Evolutionary conservation across 37 sponge, comb jelly and placozoan species (phyloP), one percentile per base, ranked within the genome.

Genomic region (Petrosia ficiformis): DNA sequence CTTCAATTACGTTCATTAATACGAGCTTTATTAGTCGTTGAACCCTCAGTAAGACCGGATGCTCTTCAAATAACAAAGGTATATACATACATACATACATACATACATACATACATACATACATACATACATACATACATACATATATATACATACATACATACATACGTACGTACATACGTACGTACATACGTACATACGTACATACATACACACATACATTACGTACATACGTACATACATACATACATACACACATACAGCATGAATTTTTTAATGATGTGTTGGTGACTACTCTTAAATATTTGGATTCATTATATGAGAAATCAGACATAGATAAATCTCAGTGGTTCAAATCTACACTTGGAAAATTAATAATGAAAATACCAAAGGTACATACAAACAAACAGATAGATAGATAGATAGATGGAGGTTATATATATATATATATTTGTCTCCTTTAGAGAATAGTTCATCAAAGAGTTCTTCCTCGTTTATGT

Each of bases 311-410:
- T 48, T 74, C 43, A n/a, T 71, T 93, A 75, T 77, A 59, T 56
- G 79, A 93, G 77, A 86, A 79, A 54, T 44, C 67, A 28, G 87
- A 89, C 67, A 70, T 93, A 60, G 89, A 89, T 56, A 93, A 90
- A 36, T 90, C 91, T 19, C 91, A 90, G 74, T 93, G 85, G 75
- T 93, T 93, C 84, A 89, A 90, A 75, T 82, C 85, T 65, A 88
- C 59, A 21, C 61, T 93, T 54, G 73, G 75, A 26, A 71, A 80
- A 30, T 73, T 86, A 30, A 42, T 93, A 26, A 60, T 68, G 10
- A 80, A 82, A 28, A 67, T 78, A 14, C 91, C 94, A 25, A 86
- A 90, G 87, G 94, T 93, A 28, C 11, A 3, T 8, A 2, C 28
- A 16, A 28, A 70, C 26, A 71, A 22, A 24, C 4, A 25, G 2